Conservation (phyloP, 2,888 invertebrate genomes). For the Deilephila porcellus region DNA sequence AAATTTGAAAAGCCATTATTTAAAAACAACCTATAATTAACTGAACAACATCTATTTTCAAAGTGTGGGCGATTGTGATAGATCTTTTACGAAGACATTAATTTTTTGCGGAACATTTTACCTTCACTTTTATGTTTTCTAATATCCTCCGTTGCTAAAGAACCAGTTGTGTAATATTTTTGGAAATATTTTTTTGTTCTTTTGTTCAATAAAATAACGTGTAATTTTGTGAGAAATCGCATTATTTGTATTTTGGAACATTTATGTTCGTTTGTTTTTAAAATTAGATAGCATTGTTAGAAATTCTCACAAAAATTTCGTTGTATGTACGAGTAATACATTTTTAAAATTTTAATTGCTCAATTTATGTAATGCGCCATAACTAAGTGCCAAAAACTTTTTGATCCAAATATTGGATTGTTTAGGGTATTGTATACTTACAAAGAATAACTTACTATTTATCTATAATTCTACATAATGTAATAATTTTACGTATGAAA, state of each 20-base stretch:
- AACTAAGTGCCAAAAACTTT: too few species aligned
- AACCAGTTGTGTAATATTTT: neutral
- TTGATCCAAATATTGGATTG: too few species aligned
- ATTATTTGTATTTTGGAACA: neutral
- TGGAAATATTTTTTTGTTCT: neutral
- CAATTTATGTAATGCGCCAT: neutral
- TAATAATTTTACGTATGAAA: too few species aligned
- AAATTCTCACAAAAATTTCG: neutral
- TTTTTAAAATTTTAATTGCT: neutral
- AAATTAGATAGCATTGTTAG: neutral
- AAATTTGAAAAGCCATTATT: neutral
- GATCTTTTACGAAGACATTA: neutral
- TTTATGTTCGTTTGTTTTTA: neutral
- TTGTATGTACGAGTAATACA: neutral
- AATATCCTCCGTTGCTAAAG: neutral
- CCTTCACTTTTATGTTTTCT: neutral
- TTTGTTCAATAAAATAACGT: neutral
- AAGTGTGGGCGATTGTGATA: neutral
- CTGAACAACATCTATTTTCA: neutral
- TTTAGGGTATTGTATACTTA: too few species aligned
- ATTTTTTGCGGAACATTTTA: neutral
- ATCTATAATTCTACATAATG: too few species aligned
- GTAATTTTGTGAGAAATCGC: neutral
- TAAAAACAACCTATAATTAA: neutral
- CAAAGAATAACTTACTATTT: too few species aligned